Conservation (phyloP, 2,888 invertebrate genomes). For the Drosophila subsilvestris region DNA sequence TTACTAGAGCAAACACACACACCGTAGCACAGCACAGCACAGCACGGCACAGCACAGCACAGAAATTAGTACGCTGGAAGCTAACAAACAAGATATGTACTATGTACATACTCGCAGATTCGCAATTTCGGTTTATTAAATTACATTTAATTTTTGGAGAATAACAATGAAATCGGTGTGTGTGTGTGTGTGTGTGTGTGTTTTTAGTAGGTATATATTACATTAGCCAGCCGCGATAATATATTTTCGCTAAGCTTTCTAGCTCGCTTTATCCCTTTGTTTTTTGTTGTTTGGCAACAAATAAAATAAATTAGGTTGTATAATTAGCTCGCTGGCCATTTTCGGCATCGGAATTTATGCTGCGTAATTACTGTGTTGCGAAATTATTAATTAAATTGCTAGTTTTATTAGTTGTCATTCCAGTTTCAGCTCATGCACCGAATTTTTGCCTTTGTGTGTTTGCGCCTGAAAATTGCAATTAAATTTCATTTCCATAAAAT, state of each 20-base stretch:
- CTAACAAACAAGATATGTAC: slow-evolving; percentile 28
- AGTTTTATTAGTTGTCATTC: slow-evolving; percentile 40
- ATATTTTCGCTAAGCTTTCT: not conserved
- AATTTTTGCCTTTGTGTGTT: slow-evolving; percentile 35
- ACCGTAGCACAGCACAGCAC: too few relatives aligned
- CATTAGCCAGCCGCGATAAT: slow-evolving; percentile 19
- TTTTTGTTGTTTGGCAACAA: slow-evolving; percentile 22
- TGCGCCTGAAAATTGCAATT: slow-evolving; percentile 45
- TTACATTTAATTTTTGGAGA: slow-evolving; percentile 40
- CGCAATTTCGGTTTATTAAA: slow-evolving; percentile 54
- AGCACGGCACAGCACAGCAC: not conserved
- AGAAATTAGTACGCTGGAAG: slow-evolving; percentile 25
- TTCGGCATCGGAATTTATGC: slow-evolving; percentile 40
- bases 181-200: not conserved
- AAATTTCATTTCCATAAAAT: slow-evolving; percentile 38
- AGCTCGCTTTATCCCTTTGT: slow-evolving; percentile 3
- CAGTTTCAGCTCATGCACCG: slow-evolving; percentile 32
- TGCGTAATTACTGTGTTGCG: slow-evolving; percentile 21
- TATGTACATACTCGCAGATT: not conserved
- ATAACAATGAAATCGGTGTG: slow-evolving; percentile 10
- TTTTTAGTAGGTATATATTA: slow-evolving; percentile 26
- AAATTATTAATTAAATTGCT: slow-evolving; percentile 48
- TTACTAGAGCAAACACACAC: slow-evolving; percentile 46
- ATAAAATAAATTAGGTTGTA: slow-evolving; percentile 52
- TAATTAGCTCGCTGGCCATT: slow-evolving; percentile 54